Percentiles rank a stretch among this genome's conserved stretches.
These are phyloP conservation scores for Chirona hameri DNA, from an alignment of 2,888 invertebrate genomes.

Conservation along the genomic window DNA sequence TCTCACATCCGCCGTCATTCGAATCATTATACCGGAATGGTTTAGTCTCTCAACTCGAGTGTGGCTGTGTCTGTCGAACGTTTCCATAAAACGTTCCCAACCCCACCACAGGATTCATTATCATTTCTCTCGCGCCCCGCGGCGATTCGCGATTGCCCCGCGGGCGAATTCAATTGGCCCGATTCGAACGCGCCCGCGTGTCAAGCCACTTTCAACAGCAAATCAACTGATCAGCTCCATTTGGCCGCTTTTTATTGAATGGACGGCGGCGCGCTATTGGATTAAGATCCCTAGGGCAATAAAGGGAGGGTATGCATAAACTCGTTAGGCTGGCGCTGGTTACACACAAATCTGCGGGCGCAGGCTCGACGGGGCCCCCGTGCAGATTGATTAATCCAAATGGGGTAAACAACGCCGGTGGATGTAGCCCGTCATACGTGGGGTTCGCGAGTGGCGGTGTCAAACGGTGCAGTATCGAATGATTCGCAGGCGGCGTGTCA, in stretches of 20 bases:
- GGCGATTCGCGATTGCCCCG: neutral
- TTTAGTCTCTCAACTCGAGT: no score
- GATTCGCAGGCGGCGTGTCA: neutral
- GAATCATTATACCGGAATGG: neutral
- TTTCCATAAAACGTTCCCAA: neutral
- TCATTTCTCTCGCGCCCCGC: neutral
- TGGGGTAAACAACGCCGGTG: neutral
- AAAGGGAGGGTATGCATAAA: conserved; percentile 23
- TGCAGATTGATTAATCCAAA: neutral
- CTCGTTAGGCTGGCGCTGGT: neutral
- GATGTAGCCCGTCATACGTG: neutral
- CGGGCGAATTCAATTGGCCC: neutral
- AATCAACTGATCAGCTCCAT: conserved; percentile 2
- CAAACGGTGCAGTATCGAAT: neutral
- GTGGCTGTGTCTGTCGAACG: no score
- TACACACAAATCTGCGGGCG: neutral
- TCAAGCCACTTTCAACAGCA: neutral
- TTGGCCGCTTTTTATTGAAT: conserved; percentile 24
- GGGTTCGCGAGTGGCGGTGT: neutral
- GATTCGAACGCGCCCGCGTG: neutral
- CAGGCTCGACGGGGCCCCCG: neutral
- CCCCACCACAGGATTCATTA: neutral
- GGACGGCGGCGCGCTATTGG: neutral
- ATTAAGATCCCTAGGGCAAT: conserved; percentile 22
- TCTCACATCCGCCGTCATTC: neutral